Evolutionary conservation across 2,113 vertebrate species (phyloP).

Genomic region (Caretta caretta): DNA sequence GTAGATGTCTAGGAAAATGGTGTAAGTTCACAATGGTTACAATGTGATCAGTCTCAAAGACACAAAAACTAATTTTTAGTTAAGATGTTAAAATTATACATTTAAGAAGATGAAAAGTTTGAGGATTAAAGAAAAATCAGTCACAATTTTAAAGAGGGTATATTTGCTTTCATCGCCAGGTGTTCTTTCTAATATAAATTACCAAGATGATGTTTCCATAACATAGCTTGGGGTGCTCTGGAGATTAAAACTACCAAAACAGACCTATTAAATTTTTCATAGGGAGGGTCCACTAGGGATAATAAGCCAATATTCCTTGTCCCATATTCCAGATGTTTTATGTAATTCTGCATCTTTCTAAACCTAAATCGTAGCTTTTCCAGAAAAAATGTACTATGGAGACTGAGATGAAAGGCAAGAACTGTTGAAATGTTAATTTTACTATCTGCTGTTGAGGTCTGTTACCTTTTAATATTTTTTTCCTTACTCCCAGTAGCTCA

Average conservation of each 20-base stretch:
- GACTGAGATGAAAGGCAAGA: constrained; percentile 96
- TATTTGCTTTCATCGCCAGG: constrained; percentile 93
- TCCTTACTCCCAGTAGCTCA: constrained; percentile 92
- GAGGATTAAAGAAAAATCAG: constrained; percentile 77
- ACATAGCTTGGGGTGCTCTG: constrained; percentile 89
- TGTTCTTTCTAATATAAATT: constrained; percentile 95
- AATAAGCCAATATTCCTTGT: constrained; percentile 97
- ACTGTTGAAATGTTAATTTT: constrained; percentile 99
- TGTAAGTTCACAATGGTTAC: constrained; percentile 71
- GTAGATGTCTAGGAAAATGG: constrained; percentile 64
- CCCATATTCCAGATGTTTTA: constrained; percentile 97
- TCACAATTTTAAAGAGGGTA: constrained; percentile 77
- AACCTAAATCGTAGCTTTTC: constrained; percentile 87
- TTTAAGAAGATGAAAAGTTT: constrained; percentile 80
- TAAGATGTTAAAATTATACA: constrained; percentile 72
- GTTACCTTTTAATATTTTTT: constrained; percentile 91
- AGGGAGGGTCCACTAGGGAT: constrained; percentile 92
- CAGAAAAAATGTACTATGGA: constrained; percentile 88
- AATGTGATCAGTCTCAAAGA: constrained; percentile 72
- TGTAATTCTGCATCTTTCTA: constrained; percentile 91
- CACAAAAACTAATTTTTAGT: constrained; percentile 76
- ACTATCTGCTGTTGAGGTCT: constrained; percentile 96
- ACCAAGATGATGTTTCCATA: constrained; percentile 96
- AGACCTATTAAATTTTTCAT: constrained; percentile 99
- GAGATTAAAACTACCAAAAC: constrained; percentile 96